Evolutionary conservation across 2,113 vertebrate genomes (phyloP).

Genomic region (Pipa parva): DNA sequence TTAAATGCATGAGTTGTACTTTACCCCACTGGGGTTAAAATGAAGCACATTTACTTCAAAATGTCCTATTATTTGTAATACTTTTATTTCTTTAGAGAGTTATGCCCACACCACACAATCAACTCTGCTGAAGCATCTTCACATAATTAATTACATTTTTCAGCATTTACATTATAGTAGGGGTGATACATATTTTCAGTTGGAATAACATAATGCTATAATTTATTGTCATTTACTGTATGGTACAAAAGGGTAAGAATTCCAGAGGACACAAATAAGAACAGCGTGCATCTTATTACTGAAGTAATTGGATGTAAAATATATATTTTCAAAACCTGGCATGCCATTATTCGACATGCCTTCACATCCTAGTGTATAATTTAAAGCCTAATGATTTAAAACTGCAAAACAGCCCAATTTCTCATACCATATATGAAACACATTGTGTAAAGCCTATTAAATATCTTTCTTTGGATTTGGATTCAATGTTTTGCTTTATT

Average conservation of each 20-base stretch:
- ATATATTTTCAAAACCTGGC: slow-evolving; percentile 3
- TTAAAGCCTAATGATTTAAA: slow-evolving; percentile 16
- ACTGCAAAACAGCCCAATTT: slow-evolving; percentile 10
- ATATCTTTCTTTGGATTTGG: too few relatives aligned
- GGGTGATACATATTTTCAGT: background rate
- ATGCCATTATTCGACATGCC: slow-evolving; percentile 3
- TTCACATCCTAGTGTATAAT: slow-evolving; percentile 10
- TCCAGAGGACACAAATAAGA: slow-evolving; percentile 6
- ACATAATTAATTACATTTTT: background rate
- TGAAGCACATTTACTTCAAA: too few relatives aligned
- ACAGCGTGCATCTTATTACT: slow-evolving; percentile 23
- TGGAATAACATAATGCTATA: background rate
- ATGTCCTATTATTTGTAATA: background rate
- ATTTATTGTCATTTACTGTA: slow-evolving; percentile 24
- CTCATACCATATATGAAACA: background rate
- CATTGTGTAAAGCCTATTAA: too few relatives aligned
- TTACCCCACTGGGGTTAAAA: too few relatives aligned
- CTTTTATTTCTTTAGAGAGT: background rate
- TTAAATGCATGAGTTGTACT: too few relatives aligned
- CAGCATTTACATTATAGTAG: background rate
- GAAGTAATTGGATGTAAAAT: slow-evolving; percentile 13
- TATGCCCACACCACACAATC: background rate
- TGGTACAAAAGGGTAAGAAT: slow-evolving; percentile 14
- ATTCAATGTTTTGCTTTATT: too few relatives aligned
- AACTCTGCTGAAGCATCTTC: background rate